Evolutionary conservation across 2,113 vertebrate species (phyloP).

Genomic region (Origma solitaria): DNA sequence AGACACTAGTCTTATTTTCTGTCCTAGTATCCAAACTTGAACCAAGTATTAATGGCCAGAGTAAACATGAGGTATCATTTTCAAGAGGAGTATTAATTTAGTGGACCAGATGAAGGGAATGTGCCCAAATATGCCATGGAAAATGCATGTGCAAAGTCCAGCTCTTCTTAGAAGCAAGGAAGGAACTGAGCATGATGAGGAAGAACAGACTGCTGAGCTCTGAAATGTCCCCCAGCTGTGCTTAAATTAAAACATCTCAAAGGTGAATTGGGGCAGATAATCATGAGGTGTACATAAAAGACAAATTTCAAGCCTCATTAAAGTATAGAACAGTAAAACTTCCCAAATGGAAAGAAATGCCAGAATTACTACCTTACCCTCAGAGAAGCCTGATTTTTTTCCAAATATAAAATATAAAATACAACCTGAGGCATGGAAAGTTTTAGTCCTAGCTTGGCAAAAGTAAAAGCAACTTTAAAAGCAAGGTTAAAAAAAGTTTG

Average conservation of each 20-base stretch:
- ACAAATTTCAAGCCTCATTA: not conserved
- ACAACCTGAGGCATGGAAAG: not conserved
- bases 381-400: not conserved
- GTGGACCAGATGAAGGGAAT: not conserved
- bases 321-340: not conserved
- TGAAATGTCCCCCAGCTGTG: not conserved
- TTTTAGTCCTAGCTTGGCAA: not conserved
- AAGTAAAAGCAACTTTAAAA: not conserved
- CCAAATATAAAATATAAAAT: not conserved
- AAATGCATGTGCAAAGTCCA: not conserved
- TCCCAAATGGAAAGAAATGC: not conserved
- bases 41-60: not conserved
- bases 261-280: not conserved
- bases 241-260: not conserved
- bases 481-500: not conserved
- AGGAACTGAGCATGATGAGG: rapidly evolving
- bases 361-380: not conserved
- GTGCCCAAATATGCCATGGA: not conserved
- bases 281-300: not conserved
- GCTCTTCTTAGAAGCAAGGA: not conserved
- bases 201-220: not conserved
- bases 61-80: not conserved
- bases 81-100: not conserved
- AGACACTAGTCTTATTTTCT: not conserved
- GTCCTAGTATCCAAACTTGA: not conserved